Evolutionary conservation across 2,888 invertebrate genomes (phyloP), one percentile per base, ranked within the genome.

Genomic region (Stenoptilia bipunctidactyla): DNA sequence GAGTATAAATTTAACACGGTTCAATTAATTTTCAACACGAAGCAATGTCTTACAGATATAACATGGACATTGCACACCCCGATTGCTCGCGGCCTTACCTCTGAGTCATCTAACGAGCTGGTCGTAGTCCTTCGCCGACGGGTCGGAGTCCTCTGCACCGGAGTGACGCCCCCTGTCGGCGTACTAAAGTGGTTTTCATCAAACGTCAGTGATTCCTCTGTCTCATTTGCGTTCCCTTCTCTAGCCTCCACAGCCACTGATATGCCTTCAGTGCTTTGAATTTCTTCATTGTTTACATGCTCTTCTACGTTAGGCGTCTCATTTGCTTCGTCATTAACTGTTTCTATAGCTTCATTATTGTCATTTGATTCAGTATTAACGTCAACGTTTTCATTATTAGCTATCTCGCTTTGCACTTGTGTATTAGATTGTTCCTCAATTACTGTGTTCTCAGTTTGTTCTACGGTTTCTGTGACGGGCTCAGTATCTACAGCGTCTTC

Each of bases 171-270:
- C n/a, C 65, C 75, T 10, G 64, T 66, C 34, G 84, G 84, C 40
- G 84, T 83, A 52, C 82, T 85, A 57, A 85, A 84, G 58, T 85
- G 83, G 53, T 83, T 84, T 62, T 84, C 83, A 52, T 85, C 82
- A 47, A 83, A 80, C 14, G 75, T 80, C 52, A 80, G 47, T n/a
- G 61, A 53, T 38, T 62, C 66, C 13, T 61, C 59, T 9, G 48
- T 45, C 15, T 53, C 52, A 6, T 57, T 56, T 27, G 59, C 66
- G 8, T 46, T 34, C 25, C 45, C 42, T 35, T 58, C 57, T 34
- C 48, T 47, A 13, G 39, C 43, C 36, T 45, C 50, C 12, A 40
- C 46, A 14, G 38, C 41, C 39, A 46, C 47, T 2, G 45, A 20
- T 6, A 30, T 38, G 27, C 38, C 40, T 27, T 12, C 30, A 5